Base-by-base conservation (phyloP, 1,140 invertebrate genomes). In the Reticulitermes speratus region DNA sequence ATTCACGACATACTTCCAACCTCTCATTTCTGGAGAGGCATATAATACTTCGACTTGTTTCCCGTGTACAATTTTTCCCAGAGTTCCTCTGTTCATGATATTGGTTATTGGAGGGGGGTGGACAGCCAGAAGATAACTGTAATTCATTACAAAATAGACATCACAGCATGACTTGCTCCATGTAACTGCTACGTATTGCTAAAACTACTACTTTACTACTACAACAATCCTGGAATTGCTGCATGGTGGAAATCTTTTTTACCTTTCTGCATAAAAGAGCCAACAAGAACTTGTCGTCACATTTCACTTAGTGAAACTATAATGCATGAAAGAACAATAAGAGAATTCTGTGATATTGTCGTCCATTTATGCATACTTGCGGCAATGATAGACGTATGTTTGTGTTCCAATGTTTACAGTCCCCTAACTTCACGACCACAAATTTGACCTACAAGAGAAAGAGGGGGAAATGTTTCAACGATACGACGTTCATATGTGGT, bases 341-440 rank as follows among this genome's bases (percentile, higher is more conserved):
- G n/a, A 75, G 65, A 6, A 75, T 75, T 30, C 14, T 75, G 3
- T 30, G n/a, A 75, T 75, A 19, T 75, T 75, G 65, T 75, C 65
- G 65, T 30, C 65, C 65, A 75, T 75, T 75, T 75, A 75, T 75
- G n/a, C 65, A 75, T 75, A 75, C 65, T 75, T 30, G 65, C 65
- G 3, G 1, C n/a, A 8, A 75, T 75, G 65, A 75, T 75, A 75
- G 65, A 75, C 25, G 25, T 75, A n/a, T 84, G 44, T 84, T 44
- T 84, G 45, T 84, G 83, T 84, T 84, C 44, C 83, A 55, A 84
- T 84, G 83, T 52, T 84, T 84, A 55, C 83, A 84, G 83, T 59
- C 83, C 83, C 83, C 83, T 48, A 83, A 75, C 52, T 84, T 52
- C 52, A 48, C 83, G 83, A 84, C n/a, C 44, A 59, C 83, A 59